Conservation (phyloP, 2,797 vertebrate genomes). For the Heteromormyrus szaboi region DNA sequence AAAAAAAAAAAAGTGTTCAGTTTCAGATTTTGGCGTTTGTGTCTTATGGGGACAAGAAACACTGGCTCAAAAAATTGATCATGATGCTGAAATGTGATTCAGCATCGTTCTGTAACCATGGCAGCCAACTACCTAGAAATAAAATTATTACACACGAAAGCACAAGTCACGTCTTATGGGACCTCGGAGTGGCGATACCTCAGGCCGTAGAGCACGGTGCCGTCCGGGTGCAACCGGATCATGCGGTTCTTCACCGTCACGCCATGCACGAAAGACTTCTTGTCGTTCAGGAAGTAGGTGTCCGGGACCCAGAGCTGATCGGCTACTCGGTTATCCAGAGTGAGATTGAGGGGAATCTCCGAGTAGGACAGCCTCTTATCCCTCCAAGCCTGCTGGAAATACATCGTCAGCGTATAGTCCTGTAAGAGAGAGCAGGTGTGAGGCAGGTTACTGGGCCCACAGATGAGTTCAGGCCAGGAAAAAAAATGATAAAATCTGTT, state of each 20-base stretch:
- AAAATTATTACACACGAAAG: not conserved
- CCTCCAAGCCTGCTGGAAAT: conserved; percentile 97
- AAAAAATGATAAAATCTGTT: not conserved
- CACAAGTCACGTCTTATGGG: not conserved
- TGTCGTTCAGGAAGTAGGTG: conserved; percentile 98
- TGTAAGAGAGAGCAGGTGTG: conserved; percentile 45
- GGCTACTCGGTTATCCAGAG: conserved; percentile 95
- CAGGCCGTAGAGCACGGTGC: conserved; percentile 93
- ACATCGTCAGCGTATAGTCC: conserved; percentile 99
- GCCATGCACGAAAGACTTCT: conserved; percentile 97
- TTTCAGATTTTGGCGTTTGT: not conserved
- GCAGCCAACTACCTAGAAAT: not conserved
- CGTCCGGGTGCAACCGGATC: conserved; percentile 96
- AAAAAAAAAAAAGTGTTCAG: not conserved
- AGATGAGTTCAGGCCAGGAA: not conserved
- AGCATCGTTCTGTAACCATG: not conserved
- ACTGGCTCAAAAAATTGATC: not conserved
- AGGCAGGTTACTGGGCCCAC: not conserved
- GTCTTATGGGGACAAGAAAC: not conserved
- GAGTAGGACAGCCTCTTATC: conserved; percentile 97
- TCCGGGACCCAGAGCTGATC: conserved; percentile 98
- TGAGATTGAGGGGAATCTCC: conserved; percentile 95
- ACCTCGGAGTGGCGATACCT: conserved; percentile 61
- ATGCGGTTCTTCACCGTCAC: conserved; percentile 98
- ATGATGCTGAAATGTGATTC: not conserved